Evolutionary conservation across 2,888 invertebrate genomes (phyloP).

Genomic region (Eristalis arbustorum): DNA sequence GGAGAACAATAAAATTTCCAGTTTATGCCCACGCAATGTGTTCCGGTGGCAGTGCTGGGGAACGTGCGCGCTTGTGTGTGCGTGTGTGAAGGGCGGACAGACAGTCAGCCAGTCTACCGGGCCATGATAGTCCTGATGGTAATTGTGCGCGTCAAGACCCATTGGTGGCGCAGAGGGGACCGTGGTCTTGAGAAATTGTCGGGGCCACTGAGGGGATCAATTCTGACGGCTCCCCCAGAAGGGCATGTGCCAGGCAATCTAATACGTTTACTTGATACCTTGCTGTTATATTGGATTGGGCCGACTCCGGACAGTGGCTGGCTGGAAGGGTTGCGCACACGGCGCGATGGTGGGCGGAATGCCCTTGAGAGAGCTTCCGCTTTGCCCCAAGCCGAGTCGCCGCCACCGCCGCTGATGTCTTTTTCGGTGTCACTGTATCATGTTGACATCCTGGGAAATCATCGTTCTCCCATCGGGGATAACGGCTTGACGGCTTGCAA

Average conservation of each 20-base stretch:
- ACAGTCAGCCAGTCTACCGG: conserved; percentile 29
- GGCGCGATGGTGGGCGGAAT: not conserved
- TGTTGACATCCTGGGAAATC: conserved; percentile 74
- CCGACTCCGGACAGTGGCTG: not conserved
- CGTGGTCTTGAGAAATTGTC: conserved; percentile 44
- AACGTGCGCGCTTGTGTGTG: not conserved
- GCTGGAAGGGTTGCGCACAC: not conserved
- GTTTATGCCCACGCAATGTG: conserved; percentile 67
- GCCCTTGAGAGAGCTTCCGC: conserved; percentile 26
- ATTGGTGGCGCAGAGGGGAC: not conserved
- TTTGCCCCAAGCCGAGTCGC: conserved; percentile 3
- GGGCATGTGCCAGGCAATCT: conserved; percentile 37
- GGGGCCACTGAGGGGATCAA: conserved; percentile 38
- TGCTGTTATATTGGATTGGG: conserved; percentile 56
- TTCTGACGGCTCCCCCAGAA: conserved; percentile 9
- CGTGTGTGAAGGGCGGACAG: conserved; percentile 10
- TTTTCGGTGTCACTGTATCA: conserved; percentile 43
- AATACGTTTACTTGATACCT: conserved; percentile 50
- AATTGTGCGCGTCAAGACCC: conserved; percentile 52
- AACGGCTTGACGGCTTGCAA: conserved; percentile 33
- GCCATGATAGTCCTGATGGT: conserved; percentile 46
- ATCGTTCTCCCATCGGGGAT: conserved; percentile 64
- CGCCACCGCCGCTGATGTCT: not conserved
- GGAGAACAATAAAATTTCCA: conserved; percentile 67
- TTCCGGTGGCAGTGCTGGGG: not conserved